Percentiles rank a stretch among this genome's conserved stretches.
Evolutionary conservation across 1,140 invertebrate species (phyloP).

Genomic region (Meloidogyne exigua): DNA sequence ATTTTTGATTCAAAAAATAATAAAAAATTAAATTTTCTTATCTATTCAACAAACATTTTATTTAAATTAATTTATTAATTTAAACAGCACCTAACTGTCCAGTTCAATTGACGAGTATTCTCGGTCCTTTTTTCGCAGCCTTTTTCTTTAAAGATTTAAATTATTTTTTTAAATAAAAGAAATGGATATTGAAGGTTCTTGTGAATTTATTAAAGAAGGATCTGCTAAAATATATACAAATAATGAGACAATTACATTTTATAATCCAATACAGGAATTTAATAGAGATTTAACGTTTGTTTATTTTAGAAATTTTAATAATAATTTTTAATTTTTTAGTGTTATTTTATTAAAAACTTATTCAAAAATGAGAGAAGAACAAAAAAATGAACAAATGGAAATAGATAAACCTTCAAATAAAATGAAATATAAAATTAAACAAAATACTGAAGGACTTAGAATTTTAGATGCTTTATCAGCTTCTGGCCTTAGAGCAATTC

Average conservation of each 20-base stretch:
- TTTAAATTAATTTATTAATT: no score
- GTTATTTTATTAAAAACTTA: slow-evolving; percentile 51
- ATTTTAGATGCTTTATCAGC: slow-evolving; percentile 92
- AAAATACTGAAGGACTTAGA: slow-evolving; percentile 41
- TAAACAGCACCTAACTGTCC: no score
- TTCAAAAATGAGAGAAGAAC: slow-evolving; percentile 36
- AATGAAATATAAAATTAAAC: slow-evolving; percentile 44
- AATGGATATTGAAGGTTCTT: background rate
- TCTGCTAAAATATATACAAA: slow-evolving; percentile 49
- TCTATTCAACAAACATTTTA: no score
- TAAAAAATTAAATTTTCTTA: no score
- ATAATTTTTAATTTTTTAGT: slow-evolving; percentile 41
- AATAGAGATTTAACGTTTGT: slow-evolving; percentile 60
- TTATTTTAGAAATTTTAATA: background rate
- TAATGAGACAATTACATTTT: slow-evolving; percentile 45
- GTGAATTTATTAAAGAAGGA: slow-evolving; percentile 45
- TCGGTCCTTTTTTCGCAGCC: no score
- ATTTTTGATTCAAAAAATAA: no score
- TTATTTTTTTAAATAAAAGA: background rate
- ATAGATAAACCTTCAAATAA: slow-evolving; percentile 13
- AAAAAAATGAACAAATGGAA: slow-evolving; percentile 19
- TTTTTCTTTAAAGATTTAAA: no score
- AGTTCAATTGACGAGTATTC: no score
- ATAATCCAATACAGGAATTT: slow-evolving; percentile 63
- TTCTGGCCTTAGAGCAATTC: slow-evolving; percentile 86